These are phyloP conservation scores for Liopterus haemorrhoidalis DNA, from an alignment of 2,888 invertebrate genomes.

Conservation along the genomic window DNA sequence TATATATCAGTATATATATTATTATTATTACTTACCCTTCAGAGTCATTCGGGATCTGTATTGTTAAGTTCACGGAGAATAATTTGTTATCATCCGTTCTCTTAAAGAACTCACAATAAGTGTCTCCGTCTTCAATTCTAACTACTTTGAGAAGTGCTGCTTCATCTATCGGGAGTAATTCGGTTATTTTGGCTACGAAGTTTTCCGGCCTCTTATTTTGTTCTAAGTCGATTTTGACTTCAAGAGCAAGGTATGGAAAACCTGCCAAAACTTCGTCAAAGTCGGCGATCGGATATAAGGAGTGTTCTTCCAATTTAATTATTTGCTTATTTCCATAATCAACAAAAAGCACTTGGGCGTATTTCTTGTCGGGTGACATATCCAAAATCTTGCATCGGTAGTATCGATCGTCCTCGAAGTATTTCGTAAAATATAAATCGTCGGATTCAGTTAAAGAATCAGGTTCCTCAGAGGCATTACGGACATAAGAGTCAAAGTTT, in stretches of 20 bases:
- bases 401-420: constrained; percentile 43
- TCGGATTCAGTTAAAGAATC: no score
- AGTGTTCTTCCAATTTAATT: constrained; percentile 39
- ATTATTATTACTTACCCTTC: no score
- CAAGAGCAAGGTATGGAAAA: constrained; percentile 46
- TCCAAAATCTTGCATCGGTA: constrained; percentile 48
- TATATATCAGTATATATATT: no score
- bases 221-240: constrained; percentile 31
- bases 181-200: constrained; percentile 40
- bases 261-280: constrained; percentile 42
- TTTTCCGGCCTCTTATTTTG: constrained; percentile 34
- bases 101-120: constrained; percentile 65
- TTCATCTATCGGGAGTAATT: constrained; percentile 52
- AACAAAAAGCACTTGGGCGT: constrained; percentile 50
- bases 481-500: no score
- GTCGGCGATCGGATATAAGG: constrained; percentile 49
- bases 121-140: constrained; percentile 34
- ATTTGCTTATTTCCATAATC: constrained; percentile 51
- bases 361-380: constrained; percentile 41
- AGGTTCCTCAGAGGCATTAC: constrained; percentile 23
- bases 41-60: no score
- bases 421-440: constrained; percentile 50
- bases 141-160: constrained; percentile 52
- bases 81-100: constrained; percentile 58
- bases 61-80: constrained; percentile 64